Percentiles rank a stretch among this genome's conserved stretches.
phyloP scores from a whole-genome alignment of 1,140 invertebrate species.

The Druon quercuslanigerum region DNA sequence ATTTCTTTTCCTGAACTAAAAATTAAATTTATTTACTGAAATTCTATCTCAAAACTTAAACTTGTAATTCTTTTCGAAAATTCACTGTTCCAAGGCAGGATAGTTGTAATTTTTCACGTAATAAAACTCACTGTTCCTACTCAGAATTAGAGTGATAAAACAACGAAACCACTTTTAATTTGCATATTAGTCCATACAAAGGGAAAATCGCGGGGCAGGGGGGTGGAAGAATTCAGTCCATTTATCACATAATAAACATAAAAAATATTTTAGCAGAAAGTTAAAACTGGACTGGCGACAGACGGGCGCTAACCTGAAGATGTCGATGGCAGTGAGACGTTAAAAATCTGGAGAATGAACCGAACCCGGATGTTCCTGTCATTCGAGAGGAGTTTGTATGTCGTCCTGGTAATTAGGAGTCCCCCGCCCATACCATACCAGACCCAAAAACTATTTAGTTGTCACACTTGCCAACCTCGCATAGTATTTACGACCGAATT shows the following conservation, averaged over 20 bases:
- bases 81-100: too few species aligned
- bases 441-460: conserved; percentile 46
- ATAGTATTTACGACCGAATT: conserved; percentile 50
- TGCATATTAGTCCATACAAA: too few species aligned
- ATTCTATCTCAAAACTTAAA: too few species aligned
- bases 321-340: conserved; percentile 53
- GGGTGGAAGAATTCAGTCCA: conserved; percentile 20
- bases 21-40: too few species aligned
- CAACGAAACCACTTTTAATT: too few species aligned
- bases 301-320: conserved; percentile 59
- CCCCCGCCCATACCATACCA: conserved; percentile 43
- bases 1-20: too few species aligned
- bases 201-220: background rate
- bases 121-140: too few species aligned
- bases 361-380: conserved; percentile 66
- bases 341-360: conserved; percentile 64
- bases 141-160: too few species aligned
- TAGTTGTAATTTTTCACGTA: too few species aligned
- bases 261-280: background rate
- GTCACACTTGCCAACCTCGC: conserved; percentile 16
- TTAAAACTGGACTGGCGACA: conserved; percentile 33
- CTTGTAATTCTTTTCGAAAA: too few species aligned
- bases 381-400: conserved; percentile 55
- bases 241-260: too few species aligned
- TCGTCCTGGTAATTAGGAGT: conserved; percentile 64